Evolutionary conservation across 2,888 invertebrate species (phyloP).

Genomic region (Schrankia costaestrigalis): DNA sequence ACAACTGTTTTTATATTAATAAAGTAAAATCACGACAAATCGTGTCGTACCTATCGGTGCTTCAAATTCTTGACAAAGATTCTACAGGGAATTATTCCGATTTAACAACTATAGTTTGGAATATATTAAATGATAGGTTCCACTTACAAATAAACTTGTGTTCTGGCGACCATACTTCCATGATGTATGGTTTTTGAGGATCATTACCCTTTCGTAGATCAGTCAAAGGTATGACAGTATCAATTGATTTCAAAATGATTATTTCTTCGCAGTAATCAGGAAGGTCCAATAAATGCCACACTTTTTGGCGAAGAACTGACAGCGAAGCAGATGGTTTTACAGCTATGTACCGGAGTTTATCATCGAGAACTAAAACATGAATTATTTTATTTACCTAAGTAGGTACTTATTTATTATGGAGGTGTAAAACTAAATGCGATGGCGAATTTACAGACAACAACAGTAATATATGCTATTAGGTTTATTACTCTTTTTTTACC

Average conservation of each 20-base stretch:
- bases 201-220: slow-evolving; percentile 63
- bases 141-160: slow-evolving; percentile 36
- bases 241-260: slow-evolving; percentile 54
- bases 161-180: slow-evolving; percentile 65
- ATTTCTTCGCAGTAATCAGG: slow-evolving; percentile 72
- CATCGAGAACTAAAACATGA: slow-evolving; percentile 43
- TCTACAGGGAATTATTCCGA: too few species aligned
- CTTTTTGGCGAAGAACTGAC: slow-evolving; percentile 60
- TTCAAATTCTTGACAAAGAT: too few species aligned
- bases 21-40: too few species aligned
- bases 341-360: slow-evolving; percentile 61
- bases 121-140: background rate
- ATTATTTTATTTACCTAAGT: background rate
- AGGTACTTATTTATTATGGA: background rate
- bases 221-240: slow-evolving; percentile 53
- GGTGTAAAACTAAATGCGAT: background rate
- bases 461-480: too few species aligned
- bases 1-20: too few species aligned
- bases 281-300: slow-evolving; percentile 66
- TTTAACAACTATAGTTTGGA: background rate
- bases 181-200: slow-evolving; percentile 58
- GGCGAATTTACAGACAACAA: too few species aligned
- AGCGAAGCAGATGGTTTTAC: slow-evolving; percentile 60
- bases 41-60: too few species aligned
- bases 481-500: too few species aligned